These are phyloP conservation scores for Martes martes DNA, from an alignment of 2,113 vertebrate genomes.

Conservation along the genomic window DNA sequence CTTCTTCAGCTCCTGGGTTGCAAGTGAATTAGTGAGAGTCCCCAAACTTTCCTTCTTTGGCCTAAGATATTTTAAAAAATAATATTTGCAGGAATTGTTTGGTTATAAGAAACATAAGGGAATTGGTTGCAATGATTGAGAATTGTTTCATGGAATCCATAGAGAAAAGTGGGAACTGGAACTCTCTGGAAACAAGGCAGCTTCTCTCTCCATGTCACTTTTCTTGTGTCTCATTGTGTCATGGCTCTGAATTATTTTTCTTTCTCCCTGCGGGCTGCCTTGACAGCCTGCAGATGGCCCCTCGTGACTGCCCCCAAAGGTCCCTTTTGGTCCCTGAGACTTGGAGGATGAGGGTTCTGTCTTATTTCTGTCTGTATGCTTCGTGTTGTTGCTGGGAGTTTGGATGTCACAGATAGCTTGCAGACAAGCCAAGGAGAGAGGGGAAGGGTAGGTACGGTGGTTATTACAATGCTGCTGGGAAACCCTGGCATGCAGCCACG, in stretches of 20 bases:
- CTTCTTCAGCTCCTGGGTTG: background rate
- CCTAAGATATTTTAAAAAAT: slow-evolving; percentile 1
- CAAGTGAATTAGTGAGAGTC: background rate
- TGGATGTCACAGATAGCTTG: background rate
- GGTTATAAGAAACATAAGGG: background rate
- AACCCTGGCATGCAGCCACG: background rate
- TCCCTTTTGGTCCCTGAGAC: background rate
- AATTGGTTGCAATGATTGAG: background rate
- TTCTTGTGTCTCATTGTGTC: background rate
- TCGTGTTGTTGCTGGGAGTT: background rate
- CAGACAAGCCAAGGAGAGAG: background rate
- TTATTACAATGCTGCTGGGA: background rate
- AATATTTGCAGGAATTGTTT: background rate
- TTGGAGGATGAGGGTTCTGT: background rate
- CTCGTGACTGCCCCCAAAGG: background rate
- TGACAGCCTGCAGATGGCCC: background rate
- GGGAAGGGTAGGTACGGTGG: rapidly evolving
- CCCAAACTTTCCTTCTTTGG: background rate
- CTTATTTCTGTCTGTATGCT: background rate
- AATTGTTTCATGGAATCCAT: background rate
- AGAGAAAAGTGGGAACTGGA: background rate
- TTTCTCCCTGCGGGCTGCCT: background rate
- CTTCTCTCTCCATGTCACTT: background rate
- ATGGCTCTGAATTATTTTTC: background rate
- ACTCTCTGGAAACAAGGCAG: background rate